Evolutionary conservation across 2,797 vertebrate genomes (phyloP), one percentile per base, ranked within the genome.

Genomic region (Diplodus puntazzo): DNA sequence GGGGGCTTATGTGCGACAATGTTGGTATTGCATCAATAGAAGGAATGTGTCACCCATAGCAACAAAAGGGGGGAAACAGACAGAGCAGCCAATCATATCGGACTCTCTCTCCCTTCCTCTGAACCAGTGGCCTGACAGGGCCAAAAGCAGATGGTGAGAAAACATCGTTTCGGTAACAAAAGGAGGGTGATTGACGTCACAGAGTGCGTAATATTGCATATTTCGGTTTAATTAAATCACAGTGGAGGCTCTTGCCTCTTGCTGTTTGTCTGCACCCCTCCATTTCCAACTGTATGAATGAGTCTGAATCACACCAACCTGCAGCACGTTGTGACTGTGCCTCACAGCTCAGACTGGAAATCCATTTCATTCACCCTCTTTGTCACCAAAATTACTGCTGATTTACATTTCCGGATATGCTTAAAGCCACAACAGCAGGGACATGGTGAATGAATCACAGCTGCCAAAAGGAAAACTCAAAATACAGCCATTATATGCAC

Each of bases 1-100:
- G n/a, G n/a, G n/a, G n/a, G n/a, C n/a, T n/a, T n/a, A n/a, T n/a
- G n/a, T n/a, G 73, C 25, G 48, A 88, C 75, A 79, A 74, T 85
- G 87, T 85, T 84, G 61, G 65, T 91, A 80, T 88, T 89, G 80
- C 88, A 83, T 87, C 82, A 87, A 76, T 63, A 78, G 85, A 83
- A 83, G 64, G 85, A 92, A 90, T 82, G 66, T 89, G 85, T 92
- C 86, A 80, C 90, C 90, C 91, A 69, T 88, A 77, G 92, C 88
- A 92, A 94, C 90, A 82, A 85, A 87, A 90, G 58, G 30, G 69
- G 78, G 50, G 43, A 63, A 74, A 68, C 58, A 63, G 61, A 81
- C 58, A 67, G 60, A 58, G 75, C 69, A 75, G 73, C 88, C 78
- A 89, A 88, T 91, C 86, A 77, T 70, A 80, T 85, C 20, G 6